Conservation (phyloP, 1,140 invertebrate species). For the Drosophila punjabiensis region DNA sequence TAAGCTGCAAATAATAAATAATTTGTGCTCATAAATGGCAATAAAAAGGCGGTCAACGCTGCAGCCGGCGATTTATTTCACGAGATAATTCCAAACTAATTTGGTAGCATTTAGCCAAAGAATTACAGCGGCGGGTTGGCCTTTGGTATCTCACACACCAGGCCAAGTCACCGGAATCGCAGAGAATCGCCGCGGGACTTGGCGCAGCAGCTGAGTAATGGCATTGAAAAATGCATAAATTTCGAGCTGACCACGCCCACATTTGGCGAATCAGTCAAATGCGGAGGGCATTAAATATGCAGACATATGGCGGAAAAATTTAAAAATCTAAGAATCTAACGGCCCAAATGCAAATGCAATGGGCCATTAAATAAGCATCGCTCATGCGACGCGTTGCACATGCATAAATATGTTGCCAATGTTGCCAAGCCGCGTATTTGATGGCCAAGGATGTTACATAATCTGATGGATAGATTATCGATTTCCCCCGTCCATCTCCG, state of each 20-base stretch:
- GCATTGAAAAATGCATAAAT: constrained; percentile 83
- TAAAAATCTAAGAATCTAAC: constrained; percentile 47
- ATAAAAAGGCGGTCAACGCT: constrained; percentile 72
- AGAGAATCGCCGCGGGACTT: constrained; percentile 39
- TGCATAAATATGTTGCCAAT: constrained; percentile 34
- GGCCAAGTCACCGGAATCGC: constrained; percentile 11
- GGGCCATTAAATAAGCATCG: constrained; percentile 52
- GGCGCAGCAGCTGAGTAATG: constrained; percentile 72
- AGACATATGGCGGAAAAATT: constrained; percentile 58
- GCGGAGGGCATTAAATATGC: constrained; percentile 58
- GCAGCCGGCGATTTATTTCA: constrained; percentile 65
- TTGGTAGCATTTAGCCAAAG: constrained; percentile 80
- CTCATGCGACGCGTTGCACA: constrained; percentile 54
- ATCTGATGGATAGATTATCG: constrained; percentile 54
- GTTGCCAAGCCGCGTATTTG: constrained; percentile 37
- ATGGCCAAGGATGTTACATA: constrained; percentile 40
- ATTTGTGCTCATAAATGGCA: constrained; percentile 78
- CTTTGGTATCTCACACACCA: constrained; percentile 16
- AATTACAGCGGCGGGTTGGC: constrained; percentile 51
- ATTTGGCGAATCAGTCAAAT: constrained; percentile 69
- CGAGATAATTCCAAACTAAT: constrained; percentile 77
- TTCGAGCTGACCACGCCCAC: constrained; percentile 59
- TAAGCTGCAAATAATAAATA: constrained; percentile 80
- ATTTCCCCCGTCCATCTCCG: constrained; percentile 40
- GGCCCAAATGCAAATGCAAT: constrained; percentile 53